These are phyloP conservation scores for Probaryconus sp. DNA, from an alignment of 1,140 invertebrate genomes.

Conservation along the genomic window DNA sequence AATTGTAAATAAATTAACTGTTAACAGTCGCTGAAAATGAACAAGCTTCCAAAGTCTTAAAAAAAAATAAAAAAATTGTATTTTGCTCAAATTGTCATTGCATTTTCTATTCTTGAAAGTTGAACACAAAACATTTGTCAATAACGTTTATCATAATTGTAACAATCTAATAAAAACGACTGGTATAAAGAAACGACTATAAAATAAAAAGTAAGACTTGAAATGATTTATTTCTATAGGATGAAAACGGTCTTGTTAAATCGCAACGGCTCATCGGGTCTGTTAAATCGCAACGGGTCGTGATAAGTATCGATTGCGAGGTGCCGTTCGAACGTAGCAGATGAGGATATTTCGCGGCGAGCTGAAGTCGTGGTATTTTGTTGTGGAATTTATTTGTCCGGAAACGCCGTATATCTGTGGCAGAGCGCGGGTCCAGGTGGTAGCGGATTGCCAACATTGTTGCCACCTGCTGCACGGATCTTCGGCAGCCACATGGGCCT, in stretches of 20 bases:
- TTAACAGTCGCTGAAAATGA: no score
- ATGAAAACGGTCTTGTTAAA: constrained; percentile 23
- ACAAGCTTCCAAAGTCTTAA: no score
- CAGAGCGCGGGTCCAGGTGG: constrained; percentile 46
- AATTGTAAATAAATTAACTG: no score
- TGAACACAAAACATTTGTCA: no score
- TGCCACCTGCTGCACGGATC: constrained; percentile 56
- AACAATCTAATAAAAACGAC: no score
- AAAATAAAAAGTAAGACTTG: constrained; percentile 11
- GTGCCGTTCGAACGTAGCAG: constrained; percentile 7
- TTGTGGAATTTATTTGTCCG: constrained; percentile 53
- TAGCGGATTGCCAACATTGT: constrained; percentile 51
- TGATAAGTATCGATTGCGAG: constrained; percentile 22
- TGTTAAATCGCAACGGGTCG: constrained; percentile 17
- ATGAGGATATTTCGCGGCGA: constrained; percentile 5
- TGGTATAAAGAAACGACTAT: no score
- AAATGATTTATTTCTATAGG: constrained; percentile 18
- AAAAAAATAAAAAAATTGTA: no score
- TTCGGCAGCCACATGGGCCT: constrained; percentile 53
- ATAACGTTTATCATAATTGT: no score
- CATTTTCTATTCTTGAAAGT: no score
- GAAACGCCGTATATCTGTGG: constrained; percentile 43
- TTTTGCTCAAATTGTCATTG: no score
- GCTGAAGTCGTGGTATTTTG: constrained; percentile 27
- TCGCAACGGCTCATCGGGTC: neutral